Evolutionary conservation across 2,797 vertebrate genomes (phyloP).

Genomic region (Melanogrammus aeglefinus): DNA sequence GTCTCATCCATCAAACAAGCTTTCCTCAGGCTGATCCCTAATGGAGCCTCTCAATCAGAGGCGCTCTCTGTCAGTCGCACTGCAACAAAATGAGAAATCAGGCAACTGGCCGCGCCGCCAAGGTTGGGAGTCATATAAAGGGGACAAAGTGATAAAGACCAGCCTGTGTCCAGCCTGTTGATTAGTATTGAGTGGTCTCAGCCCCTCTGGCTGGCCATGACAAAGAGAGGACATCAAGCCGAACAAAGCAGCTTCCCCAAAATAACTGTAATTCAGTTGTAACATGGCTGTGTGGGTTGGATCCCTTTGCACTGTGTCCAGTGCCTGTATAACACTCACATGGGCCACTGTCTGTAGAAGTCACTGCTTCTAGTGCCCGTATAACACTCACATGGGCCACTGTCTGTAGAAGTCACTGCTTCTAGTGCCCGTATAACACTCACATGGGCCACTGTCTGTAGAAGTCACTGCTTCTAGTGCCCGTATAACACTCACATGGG

Average conservation of each 20-base stretch:
- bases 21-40: slow-evolving; percentile 96
- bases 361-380: background rate
- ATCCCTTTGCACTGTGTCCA: background rate
- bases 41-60: slow-evolving; percentile 89
- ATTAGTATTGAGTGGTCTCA: slow-evolving; percentile 71
- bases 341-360: background rate
- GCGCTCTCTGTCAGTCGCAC: slow-evolving; percentile 72
- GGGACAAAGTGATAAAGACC: slow-evolving; percentile 78
- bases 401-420: background rate
- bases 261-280: slow-evolving; percentile 44
- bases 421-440: background rate
- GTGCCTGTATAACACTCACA: background rate
- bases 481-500: background rate
- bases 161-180: slow-evolving; percentile 74
- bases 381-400: background rate
- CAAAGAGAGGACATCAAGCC: slow-evolving; percentile 61
- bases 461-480: background rate
- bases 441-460: no score
- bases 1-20: slow-evolving; percentile 96
- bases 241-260: slow-evolving; percentile 55
- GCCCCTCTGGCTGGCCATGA: slow-evolving; percentile 57
- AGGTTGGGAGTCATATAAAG: slow-evolving; percentile 77
- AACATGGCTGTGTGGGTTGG: background rate
- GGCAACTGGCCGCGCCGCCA: slow-evolving; percentile 71
- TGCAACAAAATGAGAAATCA: slow-evolving; percentile 76